These are phyloP conservation scores for Pangasius mekongensis DNA, from an alignment of 2,797 vertebrate species.

Conservation along the genomic window DNA sequence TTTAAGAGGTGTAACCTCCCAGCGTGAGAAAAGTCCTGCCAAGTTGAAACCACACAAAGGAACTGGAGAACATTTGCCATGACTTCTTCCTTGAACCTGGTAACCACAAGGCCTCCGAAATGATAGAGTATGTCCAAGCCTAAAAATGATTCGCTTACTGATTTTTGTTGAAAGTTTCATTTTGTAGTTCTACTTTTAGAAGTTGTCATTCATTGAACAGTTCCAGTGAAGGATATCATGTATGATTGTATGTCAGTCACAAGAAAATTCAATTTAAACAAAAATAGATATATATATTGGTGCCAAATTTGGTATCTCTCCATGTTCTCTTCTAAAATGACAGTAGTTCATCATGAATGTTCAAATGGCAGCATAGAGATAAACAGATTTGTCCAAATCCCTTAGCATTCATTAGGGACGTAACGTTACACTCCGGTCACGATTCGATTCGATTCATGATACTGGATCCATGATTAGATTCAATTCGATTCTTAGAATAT, in stretches of 20 bases:
- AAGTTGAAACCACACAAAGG: background rate
- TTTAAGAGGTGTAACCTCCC: constrained; percentile 13
- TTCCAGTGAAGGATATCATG: background rate
- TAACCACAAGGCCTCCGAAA: background rate
- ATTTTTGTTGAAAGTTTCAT: background rate
- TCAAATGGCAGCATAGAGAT: background rate
- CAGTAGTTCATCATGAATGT: background rate
- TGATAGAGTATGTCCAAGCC: background rate
- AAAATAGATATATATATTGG: too few species aligned
- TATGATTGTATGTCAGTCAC: background rate
- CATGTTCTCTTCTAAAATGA: background rate
- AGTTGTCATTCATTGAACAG: background rate
- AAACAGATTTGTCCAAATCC: background rate
- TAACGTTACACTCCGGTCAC: too few species aligned
- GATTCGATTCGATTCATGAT: too few species aligned
- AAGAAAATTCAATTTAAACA: background rate
- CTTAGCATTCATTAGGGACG: too few species aligned
- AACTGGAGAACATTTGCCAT: background rate
- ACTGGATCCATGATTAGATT: too few species aligned
- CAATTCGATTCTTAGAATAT: too few species aligned
- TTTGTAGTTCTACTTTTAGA: background rate
- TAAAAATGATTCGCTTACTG: background rate
- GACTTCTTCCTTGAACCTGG: background rate
- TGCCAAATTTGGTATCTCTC: too few species aligned
- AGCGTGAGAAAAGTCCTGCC: constrained; percentile 16